These are phyloP conservation scores for Watsonalla binaria DNA, from an alignment of 2,888 invertebrate species.

Conservation along the genomic window DNA sequence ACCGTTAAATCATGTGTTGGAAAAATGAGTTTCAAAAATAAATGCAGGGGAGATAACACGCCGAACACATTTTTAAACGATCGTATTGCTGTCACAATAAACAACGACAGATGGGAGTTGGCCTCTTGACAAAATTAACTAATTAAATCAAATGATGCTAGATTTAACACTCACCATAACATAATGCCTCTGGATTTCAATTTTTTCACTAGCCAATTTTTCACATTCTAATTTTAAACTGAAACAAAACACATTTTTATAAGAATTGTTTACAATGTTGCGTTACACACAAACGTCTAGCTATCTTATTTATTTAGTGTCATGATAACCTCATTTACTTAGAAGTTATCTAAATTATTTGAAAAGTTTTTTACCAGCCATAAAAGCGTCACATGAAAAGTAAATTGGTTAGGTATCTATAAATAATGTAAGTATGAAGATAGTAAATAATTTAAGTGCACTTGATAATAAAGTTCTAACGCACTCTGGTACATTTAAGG, in stretches of 20 bases:
- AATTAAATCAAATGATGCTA: constrained; percentile 6
- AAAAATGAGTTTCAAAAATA: neutral
- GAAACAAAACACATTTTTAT: constrained; percentile 55
- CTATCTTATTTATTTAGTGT: neutral
- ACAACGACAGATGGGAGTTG: neutral
- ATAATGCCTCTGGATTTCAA: constrained; percentile 93
- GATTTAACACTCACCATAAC: constrained; percentile 85
- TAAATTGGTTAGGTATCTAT: neutral
- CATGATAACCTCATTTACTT: neutral
- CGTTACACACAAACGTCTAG: neutral
- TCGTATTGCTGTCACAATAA: neutral
- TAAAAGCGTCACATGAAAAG: neutral
- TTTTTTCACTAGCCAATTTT: constrained; percentile 92
- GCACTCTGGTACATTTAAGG: constrained; percentile 38
- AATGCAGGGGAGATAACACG: neutral
- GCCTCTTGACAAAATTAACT: constrained; percentile 5
- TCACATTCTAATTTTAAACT: constrained; percentile 93
- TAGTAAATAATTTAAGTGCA: constrained; percentile 9
- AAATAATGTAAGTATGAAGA: neutral
- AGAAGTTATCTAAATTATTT: neutral
- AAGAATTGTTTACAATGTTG: neutral
- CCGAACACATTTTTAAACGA: neutral
- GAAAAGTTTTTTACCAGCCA: neutral
- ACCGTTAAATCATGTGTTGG: constrained; percentile 28
- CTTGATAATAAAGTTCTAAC: constrained; percentile 16